Conservation (phyloP, 2,797 vertebrate species). For the Crax fasciolata region DNA sequence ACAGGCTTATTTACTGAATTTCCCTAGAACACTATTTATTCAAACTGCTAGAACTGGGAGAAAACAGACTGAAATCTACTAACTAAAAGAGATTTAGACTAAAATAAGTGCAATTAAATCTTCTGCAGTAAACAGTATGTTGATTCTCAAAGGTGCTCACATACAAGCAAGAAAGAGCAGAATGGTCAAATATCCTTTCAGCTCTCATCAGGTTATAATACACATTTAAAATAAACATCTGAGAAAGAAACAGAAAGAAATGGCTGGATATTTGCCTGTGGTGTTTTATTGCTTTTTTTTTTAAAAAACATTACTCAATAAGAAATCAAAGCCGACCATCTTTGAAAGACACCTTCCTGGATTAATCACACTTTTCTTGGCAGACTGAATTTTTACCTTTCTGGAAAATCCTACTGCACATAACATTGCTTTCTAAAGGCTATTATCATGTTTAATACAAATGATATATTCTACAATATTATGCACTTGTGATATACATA, state of each 20-base stretch:
- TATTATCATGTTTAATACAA: neutral
- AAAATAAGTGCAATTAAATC: slow-evolving; percentile 6
- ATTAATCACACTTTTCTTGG: neutral
- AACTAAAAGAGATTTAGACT: neutral
- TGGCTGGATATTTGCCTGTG: neutral
- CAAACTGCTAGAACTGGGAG: neutral
- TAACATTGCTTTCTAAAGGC: neutral
- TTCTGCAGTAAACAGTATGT: slow-evolving; percentile 1
- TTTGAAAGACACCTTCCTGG: neutral
- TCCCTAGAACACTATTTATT: neutral
- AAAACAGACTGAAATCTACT: slow-evolving; percentile 5
- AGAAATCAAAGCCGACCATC: neutral
- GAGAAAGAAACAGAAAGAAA: neutral
- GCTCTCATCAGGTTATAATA: neutral
- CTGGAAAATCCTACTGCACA: neutral
- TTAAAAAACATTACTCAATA: neutral
- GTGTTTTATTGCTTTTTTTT: neutral
- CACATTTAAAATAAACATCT: neutral
- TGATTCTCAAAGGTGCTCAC: neutral
- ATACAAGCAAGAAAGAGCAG: neutral
- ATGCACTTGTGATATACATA: neutral
- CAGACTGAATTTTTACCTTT: neutral
- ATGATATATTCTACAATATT: neutral
- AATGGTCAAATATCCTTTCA: neutral
- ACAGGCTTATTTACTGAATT: slow-evolving; percentile 2